Evolutionary conservation across 1,140 invertebrate genomes (phyloP), one percentile per base, ranked within the genome.

Genomic region (Anagrus nilaparvatae): DNA sequence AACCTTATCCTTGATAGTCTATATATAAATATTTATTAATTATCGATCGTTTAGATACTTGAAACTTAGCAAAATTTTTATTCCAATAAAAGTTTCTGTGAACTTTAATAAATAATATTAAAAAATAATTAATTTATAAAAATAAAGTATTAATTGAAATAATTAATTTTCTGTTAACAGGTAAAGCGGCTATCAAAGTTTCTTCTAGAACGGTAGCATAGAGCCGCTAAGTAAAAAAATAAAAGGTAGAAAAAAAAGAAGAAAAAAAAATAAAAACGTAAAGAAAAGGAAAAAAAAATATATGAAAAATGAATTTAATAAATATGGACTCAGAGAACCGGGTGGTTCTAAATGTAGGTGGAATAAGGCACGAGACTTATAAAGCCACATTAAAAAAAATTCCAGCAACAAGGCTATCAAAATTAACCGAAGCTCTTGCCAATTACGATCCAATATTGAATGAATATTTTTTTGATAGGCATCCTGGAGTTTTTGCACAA

Each of bases 401-500:
- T 56, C 91, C 91, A 25, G 91, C 90, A 25, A 95, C 92, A 3
- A 68, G 92, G 44, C 71, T 94, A 37, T 93, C 88, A 16, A 69
- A 87, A 35, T 73, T 95, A 30, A 94, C 90, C 6, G 88, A 93
- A 65, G 82, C 83, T 16, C 70, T 94, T 45, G 88, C 84, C 52
- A 96, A 96, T 67, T 97, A 97, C 68, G 92, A 97, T 71, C 89
- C 90, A 10, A 83, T 95, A 53, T 74, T 96, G 48, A 96, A 96
- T 69, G 94, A 98, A 69, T 98, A 97, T 74, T 98, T 97, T 78
- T 98, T 98, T 69, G 94, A 98, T 70, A 70, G 94, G 48, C 94
- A 98, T 73, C 94, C 95, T 1, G 93, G 92, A 4, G 94, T 98
- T 46, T 98, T 98, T 68, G 93, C 90, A 33, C 92, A 87, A 72